Evolutionary conservation across 2,113 vertebrate genomes (phyloP), one percentile per base, ranked within the genome.

Genomic region (Zapus hudsonius): DNA sequence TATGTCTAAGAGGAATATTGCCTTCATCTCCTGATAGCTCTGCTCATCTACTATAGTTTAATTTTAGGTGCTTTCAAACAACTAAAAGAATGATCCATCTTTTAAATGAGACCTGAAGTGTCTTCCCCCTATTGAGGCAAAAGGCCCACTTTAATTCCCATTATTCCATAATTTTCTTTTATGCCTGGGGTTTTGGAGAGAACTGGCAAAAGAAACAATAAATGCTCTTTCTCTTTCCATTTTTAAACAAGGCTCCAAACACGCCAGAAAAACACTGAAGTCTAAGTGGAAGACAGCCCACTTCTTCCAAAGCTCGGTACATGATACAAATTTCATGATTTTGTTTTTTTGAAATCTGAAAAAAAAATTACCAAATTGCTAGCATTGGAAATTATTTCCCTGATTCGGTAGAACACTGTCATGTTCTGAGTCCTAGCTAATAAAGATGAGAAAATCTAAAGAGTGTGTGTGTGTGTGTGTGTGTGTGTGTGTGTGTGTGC

Each of bases 131-230:
- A 80, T 13, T 36, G 29, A 87, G 66, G 82, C 61, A 76, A 87
- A 73, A 72, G 90, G 55, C n/a, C 61, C 63, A 61, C 20, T 93
- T 86, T 87, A 64, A 83, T 90, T 73, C 79, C 59, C 38, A 72
- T 81, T 72, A 90, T 81, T 33, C 69, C 47, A 5, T 25, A 57
- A 93, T 84, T 92, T 84, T 78, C 67, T 92, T 61, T 40, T 89
- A 63, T 82, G 38, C 63, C 36, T 74, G 42, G n/a, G 38, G 7
- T 33, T 42, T 67, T 82, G 7, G 1, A 19, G 29, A 87, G 20
- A 29, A 57, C 0, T 92, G 66, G 38, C n/a, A 84, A 90, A 72
- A 10, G 25, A 78, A 94, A 84, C 27, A 40, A 93, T 72, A 92
- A 80, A 69, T 69, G 17, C 4, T 15, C 23, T 94, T 59, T 70